These are phyloP conservation scores for Ditylenchus weischeri DNA, from an alignment of 2,888 invertebrate species.

Conservation along the genomic window DNA sequence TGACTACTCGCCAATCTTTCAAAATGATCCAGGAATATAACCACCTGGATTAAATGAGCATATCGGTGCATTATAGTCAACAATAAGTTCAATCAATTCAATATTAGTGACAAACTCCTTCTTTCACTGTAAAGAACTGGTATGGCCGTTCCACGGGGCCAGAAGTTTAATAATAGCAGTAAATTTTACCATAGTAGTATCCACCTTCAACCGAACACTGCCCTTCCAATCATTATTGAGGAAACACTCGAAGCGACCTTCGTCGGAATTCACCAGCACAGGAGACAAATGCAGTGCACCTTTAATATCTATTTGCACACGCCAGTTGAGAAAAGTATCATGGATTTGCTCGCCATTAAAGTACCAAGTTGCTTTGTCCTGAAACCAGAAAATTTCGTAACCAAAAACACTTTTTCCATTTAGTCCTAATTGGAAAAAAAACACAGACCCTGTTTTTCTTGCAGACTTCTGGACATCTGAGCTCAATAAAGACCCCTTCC, in stretches of 20 bases:
- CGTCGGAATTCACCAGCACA: not conserved
- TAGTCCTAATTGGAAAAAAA: not conserved
- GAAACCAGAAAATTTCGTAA: not conserved
- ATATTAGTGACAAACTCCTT: not conserved
- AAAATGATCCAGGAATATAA: no score
- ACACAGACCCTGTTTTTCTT: constrained; percentile 1
- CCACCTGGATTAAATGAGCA: no score
- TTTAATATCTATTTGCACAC: constrained; percentile 10
- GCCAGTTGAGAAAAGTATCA: constrained; percentile 13
- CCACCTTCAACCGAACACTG: not conserved
- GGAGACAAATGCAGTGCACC: not conserved
- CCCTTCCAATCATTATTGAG: constrained; percentile 11
- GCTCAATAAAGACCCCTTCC: constrained; percentile 4
- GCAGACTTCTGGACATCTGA: constrained; percentile 4
- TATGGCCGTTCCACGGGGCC: not conserved
- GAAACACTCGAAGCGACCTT: constrained; percentile 13
- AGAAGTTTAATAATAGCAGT: no score
- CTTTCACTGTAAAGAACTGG: not conserved
- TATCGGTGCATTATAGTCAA: no score
- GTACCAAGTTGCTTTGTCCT: constrained; percentile 8
- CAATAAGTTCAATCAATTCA: no score
- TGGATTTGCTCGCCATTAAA: constrained; percentile 16
- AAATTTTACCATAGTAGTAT: constrained; percentile 14
- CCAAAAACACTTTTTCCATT: not conserved
- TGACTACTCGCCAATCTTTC: no score